phyloP scores from a whole-genome alignment of 2,113 vertebrate species.

The Vanacampus margaritifer region DNA sequence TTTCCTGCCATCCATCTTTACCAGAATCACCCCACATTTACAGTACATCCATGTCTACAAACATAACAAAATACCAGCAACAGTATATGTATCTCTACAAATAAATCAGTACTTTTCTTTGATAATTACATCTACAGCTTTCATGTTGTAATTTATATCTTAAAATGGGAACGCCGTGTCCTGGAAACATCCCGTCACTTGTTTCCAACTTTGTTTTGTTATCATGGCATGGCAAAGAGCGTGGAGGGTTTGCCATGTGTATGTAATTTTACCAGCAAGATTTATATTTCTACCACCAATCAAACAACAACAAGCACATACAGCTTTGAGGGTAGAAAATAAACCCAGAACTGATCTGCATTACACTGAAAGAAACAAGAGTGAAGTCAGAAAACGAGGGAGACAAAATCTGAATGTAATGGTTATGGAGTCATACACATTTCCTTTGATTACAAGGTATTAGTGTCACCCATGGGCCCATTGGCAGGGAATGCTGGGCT shows the following conservation, averaged over 20 bases:
- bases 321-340: constrained; percentile 68
- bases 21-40: background rate
- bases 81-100: background rate
- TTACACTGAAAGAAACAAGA: constrained; percentile 64
- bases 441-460: constrained; percentile 71
- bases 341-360: constrained; percentile 67
- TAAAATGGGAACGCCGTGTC: constrained; percentile 37
- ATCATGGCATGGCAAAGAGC: constrained; percentile 37
- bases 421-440: constrained; percentile 53
- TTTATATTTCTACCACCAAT: constrained; percentile 63
- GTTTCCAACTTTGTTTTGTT: constrained; percentile 57
- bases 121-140: constrained; percentile 23
- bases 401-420: constrained; percentile 66
- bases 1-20: background rate
- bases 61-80: background rate
- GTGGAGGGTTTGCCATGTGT: constrained; percentile 65
- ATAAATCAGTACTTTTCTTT: constrained; percentile 21
- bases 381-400: constrained; percentile 58
- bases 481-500: constrained; percentile 59
- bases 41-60: background rate
- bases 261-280: constrained; percentile 70
- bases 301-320: constrained; percentile 61
- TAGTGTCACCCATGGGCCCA: constrained; percentile 62
- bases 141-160: constrained; percentile 24
- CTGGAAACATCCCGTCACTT: constrained; percentile 36